Percentiles rank a stretch among this genome's conserved stretches.
Evolutionary conservation across 2,113 vertebrate species (phyloP).

Genomic region (Neomonachus schauinslandi): DNA sequence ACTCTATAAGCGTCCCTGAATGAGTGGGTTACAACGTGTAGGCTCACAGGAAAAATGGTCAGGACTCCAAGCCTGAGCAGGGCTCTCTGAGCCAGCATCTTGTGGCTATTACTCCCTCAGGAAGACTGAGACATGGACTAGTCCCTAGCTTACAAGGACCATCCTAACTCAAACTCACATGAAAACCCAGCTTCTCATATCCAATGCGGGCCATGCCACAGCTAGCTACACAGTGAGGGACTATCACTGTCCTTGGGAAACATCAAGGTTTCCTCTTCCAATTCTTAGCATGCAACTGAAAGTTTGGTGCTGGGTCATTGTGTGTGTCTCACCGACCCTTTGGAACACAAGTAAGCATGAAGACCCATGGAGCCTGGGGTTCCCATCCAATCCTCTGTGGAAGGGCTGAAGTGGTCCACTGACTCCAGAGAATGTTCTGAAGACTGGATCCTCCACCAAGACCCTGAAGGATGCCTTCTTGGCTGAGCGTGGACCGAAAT

Average conservation of each 20-base stretch:
- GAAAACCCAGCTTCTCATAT: background rate
- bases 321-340: background rate
- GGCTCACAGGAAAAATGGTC: rapidly evolving
- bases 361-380: background rate
- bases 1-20: background rate
- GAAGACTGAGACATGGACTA: background rate
- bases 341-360: background rate
- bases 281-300: background rate
- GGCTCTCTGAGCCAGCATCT: background rate
- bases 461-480: background rate
- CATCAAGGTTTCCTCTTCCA: rapidly evolving
- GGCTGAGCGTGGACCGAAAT: background rate
- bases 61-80: background rate
- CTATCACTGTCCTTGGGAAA: background rate
- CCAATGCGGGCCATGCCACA: background rate
- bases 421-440: background rate
- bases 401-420: background rate
- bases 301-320: rapidly evolving
- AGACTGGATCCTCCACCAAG: background rate
- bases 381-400: rapidly evolving
- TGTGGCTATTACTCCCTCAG: rapidly evolving
- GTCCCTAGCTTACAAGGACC: background rate
- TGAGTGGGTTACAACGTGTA: background rate
- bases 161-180: background rate
- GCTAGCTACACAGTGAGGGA: background rate